Evolutionary conservation across 2,113 vertebrate species (phyloP).

Genomic region (Herpetotheres cachinnans): DNA sequence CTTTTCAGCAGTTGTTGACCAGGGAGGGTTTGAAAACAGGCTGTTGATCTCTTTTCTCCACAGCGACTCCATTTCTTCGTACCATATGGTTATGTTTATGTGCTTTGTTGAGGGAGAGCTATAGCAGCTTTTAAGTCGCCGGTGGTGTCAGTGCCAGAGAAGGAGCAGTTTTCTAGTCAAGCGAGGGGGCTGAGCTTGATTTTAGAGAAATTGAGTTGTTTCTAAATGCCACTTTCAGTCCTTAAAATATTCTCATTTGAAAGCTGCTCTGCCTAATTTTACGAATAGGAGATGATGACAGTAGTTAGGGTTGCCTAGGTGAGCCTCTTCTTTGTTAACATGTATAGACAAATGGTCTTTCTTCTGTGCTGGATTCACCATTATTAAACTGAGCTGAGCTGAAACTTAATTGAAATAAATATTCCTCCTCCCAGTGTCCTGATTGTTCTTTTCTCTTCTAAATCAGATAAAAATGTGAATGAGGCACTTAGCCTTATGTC

Average conservation of each 20-base stretch:
- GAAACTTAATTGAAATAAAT: conserved; percentile 18
- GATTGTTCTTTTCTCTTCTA: not conserved
- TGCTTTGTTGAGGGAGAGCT: not conserved
- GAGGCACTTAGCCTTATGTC: not conserved
- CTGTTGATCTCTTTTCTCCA: not conserved
- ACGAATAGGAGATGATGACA: not conserved
- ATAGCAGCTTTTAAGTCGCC: not conserved
- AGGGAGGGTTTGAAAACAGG: not conserved
- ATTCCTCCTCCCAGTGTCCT: not conserved
- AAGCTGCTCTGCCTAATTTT: not conserved
- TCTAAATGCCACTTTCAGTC: not conserved
- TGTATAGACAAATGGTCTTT: not conserved
- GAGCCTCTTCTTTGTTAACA: not conserved
- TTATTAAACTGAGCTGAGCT: not conserved
- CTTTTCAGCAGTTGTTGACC: not conserved
- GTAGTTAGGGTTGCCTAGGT: not conserved
- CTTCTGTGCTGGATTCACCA: not conserved
- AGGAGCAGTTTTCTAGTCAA: not conserved
- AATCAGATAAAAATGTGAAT: not conserved
- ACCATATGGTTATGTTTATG: conserved; percentile 22
- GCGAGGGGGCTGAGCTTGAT: not conserved
- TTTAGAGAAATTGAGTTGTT: not conserved
- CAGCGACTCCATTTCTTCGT: not conserved
- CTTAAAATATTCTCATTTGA: not conserved
- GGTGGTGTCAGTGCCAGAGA: not conserved